Evolutionary conservation across 2,113 vertebrate genomes (phyloP), one percentile per base, ranked within the genome.

Genomic region (Melanerpes aurifrons): DNA sequence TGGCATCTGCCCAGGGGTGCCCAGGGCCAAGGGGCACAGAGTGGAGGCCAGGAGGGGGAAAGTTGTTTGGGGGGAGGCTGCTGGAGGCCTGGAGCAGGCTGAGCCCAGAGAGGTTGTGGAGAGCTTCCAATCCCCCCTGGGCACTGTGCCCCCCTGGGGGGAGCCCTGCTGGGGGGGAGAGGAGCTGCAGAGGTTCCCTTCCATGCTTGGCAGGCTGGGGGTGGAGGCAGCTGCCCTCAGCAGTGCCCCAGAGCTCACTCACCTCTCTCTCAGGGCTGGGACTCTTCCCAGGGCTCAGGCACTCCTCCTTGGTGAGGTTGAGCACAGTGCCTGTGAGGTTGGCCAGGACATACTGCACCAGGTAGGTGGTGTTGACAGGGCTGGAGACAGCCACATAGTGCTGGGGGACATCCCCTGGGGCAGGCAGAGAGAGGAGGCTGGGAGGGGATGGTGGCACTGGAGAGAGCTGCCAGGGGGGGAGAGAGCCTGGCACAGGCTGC

Each of bases 291-390:
- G 97, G 97, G 54, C 97, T 98, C 95, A 97, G 97, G 86, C 99
- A 99, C 95, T 99, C 94, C 3, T 98, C 98, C 94, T 98, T 97
- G 32, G 98, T 98, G 63, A 98, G 63, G 93, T 98, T 97, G 11
- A 96, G 74, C 17, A 92, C 91, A 5, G 66, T 96, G 22, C 99
- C 99, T 0, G 98, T 99, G 78, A 99, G 95, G 92, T 99, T 99
- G n/a, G 98, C 98, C 96, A 99, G 95, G 61, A 99, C 97, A 5
- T 96, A 96, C 94, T 98, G 98, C 6, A 99, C 98, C 8, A 99
- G 94, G 2, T 95, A 95, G 6, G 98, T 98, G 2, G 98, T 74
- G 20, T 97, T 98, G 68, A 97, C 97, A 0, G 97, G 97, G 66
- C 96, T 98, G 70, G 85, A 50, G 47, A 99, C 98, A 0, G 99